Evolutionary conservation across 2,888 invertebrate genomes (phyloP).

Genomic region (Subacronicta megacephala): DNA sequence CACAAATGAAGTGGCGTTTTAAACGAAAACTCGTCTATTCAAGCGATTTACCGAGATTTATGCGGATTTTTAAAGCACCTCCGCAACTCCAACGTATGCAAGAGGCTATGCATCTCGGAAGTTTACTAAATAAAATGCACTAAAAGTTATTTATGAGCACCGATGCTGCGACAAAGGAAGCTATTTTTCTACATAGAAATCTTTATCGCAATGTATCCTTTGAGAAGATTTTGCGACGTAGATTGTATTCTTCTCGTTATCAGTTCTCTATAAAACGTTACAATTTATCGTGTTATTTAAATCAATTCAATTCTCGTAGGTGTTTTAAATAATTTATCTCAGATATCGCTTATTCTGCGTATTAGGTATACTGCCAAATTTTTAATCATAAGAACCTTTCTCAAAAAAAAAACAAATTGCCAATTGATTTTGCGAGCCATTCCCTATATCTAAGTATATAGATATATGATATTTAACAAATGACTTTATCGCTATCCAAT

Average conservation of each 20-base stretch:
- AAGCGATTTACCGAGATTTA: conserved; percentile 70
- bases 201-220: conserved; percentile 15
- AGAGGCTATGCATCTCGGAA: conserved; percentile 48
- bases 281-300: too few relatives aligned
- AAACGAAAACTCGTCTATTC: conserved; percentile 64
- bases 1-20: conserved; percentile 60
- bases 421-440: too few relatives aligned
- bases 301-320: too few relatives aligned
- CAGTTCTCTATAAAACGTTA: too few relatives aligned
- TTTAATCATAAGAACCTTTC: too few relatives aligned
- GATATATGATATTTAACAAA: too few relatives aligned
- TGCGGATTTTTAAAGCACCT: conserved; percentile 64
- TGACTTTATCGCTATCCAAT: too few relatives aligned
- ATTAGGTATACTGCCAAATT: too few relatives aligned
- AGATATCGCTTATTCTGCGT: too few relatives aligned
- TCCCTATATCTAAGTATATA: too few relatives aligned
- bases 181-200: conserved; percentile 13
- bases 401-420: too few relatives aligned
- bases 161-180: conserved; percentile 23
- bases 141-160: conserved; percentile 52
- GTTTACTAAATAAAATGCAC: conserved; percentile 58
- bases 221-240: neutral
- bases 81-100: conserved; percentile 47
- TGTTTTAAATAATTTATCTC: too few relatives aligned
- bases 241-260: neutral